Evolutionary conservation across 2,113 vertebrate species (phyloP), one percentile per base, ranked within the genome.

Genomic region (Cephalopholis sonnerati): DNA sequence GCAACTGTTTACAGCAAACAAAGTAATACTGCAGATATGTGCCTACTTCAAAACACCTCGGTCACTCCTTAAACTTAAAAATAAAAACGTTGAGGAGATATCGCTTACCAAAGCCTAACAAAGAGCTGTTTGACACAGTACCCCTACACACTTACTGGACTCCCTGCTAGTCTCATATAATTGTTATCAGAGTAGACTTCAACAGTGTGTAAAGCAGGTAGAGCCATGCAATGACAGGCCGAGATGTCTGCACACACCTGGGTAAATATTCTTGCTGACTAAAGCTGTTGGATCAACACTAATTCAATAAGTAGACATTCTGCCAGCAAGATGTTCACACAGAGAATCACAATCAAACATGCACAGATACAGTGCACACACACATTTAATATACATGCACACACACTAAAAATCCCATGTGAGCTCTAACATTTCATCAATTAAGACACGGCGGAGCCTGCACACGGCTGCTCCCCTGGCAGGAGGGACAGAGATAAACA

Each of bases 401-500:
- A 32, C 58, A 50, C 63, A 71, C 22, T 29, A 81, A 73, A 73
- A 66, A 78, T 72, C 89, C 84, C 82, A 63, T 0, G 83, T 84
- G 88, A 50, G 73, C 73, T 59, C 71, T 51, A 73, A 72, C 82
- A 82, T 89, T 87, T 91, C 76, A 82, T 87, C 91, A 89, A 87
- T 90, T 90, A 88, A 87, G 80, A 85, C 70, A 64, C 82, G 87
- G 84, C 75, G 78, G 68, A 36, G 83, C 71, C 65, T 67, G 71
- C 27, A 82, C 50, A 53, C n/a, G 20, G 81, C 87, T 85, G 84
- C 79, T 69, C 68, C 80, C 58, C 74, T 22, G 64, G 61, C 54
- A 36, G 78, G 71, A 82, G 85, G 82, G 72, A 74, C 72, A 24
- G 59, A 74, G 74, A 89, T 83, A 90, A 92, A 92, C 83, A 93